A percentile compares a stretch with the other conserved stretches of the same genome.
Evolutionary conservation across 2,113 vertebrate species (phyloP).

Genomic region (Oreochromis niloticus): DNA sequence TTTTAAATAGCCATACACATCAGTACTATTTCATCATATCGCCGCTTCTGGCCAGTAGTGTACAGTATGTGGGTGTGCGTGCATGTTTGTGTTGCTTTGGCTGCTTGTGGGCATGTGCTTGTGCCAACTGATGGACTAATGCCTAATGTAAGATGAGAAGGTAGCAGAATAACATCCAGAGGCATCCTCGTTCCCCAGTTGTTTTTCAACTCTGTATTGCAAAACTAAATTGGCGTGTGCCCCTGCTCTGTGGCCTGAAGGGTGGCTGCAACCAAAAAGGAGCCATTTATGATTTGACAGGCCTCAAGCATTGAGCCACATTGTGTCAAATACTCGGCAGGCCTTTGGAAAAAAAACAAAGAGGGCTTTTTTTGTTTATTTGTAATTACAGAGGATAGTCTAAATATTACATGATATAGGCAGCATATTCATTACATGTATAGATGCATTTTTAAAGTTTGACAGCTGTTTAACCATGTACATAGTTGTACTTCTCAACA

Average conservation of each 20-base stretch:
- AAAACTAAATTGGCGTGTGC: conserved; percentile 20
- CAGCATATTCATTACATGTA: neutral
- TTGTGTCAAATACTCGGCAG: conserved; percentile 11
- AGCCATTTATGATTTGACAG: conserved; percentile 33
- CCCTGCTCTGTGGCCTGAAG: conserved; percentile 9
- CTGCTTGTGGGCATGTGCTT: conserved; percentile 29
- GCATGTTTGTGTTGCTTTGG: conserved; percentile 1
- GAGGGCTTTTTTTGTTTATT: neutral
- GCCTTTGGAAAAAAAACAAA: neutral
- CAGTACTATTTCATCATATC: neutral
- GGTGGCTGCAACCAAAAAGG: conserved; percentile 12
- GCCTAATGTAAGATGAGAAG: conserved; percentile 60
- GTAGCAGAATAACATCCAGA: conserved; percentile 56
- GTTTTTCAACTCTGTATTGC: conserved; percentile 25
- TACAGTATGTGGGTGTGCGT: conserved; percentile 18
- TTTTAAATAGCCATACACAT: conserved; percentile 13
- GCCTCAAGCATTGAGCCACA: conserved; percentile 12
- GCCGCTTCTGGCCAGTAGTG: neutral
- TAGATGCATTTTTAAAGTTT: neutral
- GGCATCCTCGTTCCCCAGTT: conserved; percentile 44
- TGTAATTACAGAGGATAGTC: neutral
- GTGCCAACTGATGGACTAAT: conserved; percentile 49
- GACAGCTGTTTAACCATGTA: neutral
- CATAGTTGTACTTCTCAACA: neutral
- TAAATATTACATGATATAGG: neutral